Conservation (phyloP, 2,113 vertebrate genomes). For the Passer domesticus region DNA sequence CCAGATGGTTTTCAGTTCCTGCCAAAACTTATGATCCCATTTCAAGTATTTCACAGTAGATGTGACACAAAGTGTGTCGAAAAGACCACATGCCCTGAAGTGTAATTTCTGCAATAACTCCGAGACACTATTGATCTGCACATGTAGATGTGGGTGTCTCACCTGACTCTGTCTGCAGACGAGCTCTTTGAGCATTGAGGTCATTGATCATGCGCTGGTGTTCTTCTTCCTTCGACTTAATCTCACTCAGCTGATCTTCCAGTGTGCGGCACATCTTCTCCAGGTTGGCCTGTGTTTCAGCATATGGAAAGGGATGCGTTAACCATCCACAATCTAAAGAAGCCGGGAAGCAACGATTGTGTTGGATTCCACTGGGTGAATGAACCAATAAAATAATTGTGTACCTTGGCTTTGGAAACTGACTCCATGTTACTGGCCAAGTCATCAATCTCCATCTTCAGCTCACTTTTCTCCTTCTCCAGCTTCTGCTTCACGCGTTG, state of each 20-base stretch:
- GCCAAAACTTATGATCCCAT: not conserved
- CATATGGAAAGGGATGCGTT: no score
- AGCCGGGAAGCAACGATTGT: no score
- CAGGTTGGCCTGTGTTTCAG: not conserved
- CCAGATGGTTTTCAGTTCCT: rapidly evolving
- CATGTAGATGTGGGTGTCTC: no score
- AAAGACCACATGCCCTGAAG: not conserved
- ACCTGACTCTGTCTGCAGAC: not conserved
- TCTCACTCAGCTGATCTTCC: not conserved
- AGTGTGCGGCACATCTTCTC: not conserved
- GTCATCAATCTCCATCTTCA: no score
- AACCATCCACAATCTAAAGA: not conserved
- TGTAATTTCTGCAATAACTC: not conserved
- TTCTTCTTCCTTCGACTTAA: not conserved
- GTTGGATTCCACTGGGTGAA: not conserved
- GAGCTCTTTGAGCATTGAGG: not conserved
- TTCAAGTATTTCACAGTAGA: not conserved
- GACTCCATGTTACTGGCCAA: slow-evolving; percentile 66
- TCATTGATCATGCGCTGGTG: not conserved
- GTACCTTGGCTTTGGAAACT: slow-evolving; percentile 77
- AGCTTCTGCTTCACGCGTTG: no score
- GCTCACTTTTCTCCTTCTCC: no score
- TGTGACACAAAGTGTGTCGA: not conserved
- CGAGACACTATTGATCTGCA: no score
- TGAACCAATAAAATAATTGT: not conserved